These are phyloP conservation scores for Druceiella hillmani DNA, from an alignment of 2,888 invertebrate genomes.

Conservation along the genomic window DNA sequence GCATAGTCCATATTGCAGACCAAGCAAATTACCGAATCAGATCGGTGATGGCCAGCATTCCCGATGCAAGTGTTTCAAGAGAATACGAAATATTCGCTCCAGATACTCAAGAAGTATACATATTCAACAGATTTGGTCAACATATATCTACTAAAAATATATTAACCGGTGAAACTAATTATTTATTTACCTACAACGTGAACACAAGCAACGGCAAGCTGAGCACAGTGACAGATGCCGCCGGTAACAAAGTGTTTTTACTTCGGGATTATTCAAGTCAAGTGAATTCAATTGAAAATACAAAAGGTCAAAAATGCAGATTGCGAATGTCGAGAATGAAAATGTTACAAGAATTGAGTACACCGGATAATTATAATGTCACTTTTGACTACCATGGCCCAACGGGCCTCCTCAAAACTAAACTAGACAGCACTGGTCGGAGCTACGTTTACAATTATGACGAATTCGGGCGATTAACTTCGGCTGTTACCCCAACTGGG, in stretches of 20 bases:
- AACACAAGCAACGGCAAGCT: constrained; percentile 95
- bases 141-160: constrained; percentile 93
- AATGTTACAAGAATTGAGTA: constrained; percentile 83
- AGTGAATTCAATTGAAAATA: constrained; percentile 92
- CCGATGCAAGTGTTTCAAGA: constrained; percentile 74
- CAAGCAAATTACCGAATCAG: constrained; percentile 87
- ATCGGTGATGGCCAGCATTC: constrained; percentile 85
- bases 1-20: constrained; percentile 92
- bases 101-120: constrained; percentile 91
- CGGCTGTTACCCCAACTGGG: constrained; percentile 93
- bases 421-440: constrained; percentile 83
- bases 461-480: constrained; percentile 86
- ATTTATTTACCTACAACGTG: constrained; percentile 92
- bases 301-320: constrained; percentile 87
- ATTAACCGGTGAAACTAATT: constrained; percentile 89
- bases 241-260: constrained; percentile 83
- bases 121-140: constrained; percentile 92
- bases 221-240: constrained; percentile 88
- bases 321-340: constrained; percentile 89
- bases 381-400: constrained; percentile 92
- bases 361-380: constrained; percentile 90
- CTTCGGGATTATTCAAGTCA: constrained; percentile 79
- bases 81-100: constrained; percentile 95
- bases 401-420: constrained; percentile 82
- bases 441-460: constrained; percentile 94